These are phyloP conservation scores for Cyaniris semiargus DNA, from an alignment of 2,888 invertebrate species.

Conservation along the genomic window DNA sequence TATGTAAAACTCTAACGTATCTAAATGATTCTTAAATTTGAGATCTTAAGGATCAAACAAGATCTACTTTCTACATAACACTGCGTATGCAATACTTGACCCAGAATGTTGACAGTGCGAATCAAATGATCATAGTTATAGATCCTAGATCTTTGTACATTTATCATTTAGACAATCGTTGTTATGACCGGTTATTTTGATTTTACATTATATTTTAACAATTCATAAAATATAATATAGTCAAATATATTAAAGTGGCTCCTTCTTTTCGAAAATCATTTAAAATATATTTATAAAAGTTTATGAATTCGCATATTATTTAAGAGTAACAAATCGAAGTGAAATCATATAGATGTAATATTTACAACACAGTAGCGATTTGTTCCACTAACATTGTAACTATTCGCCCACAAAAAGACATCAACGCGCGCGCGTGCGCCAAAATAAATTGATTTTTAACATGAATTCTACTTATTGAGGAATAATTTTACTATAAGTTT, in stretches of 20 bases:
- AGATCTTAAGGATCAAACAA: not conserved
- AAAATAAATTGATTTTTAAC: not conserved
- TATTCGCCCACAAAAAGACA: not conserved
- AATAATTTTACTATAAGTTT: not conserved
- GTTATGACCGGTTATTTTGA: too few relatives aligned
- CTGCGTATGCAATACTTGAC: slow-evolving; percentile 1
- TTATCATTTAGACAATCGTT: too few relatives aligned
- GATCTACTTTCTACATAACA: slow-evolving; percentile 9
- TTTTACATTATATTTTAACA: too few relatives aligned
- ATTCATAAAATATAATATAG: too few relatives aligned
- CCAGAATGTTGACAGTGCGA: not conserved
- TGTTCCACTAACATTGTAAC: slow-evolving; percentile 6
- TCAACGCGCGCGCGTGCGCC: not conserved
- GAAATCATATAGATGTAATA: not conserved
- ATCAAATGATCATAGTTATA: not conserved
- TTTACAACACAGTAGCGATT: not conserved
- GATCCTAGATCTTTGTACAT: not conserved
- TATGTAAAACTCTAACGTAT: too few relatives aligned
- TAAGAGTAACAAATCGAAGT: not conserved
- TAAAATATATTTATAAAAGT: too few relatives aligned
- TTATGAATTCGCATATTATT: not conserved
- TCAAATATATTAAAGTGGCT: too few relatives aligned
- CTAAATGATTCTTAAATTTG: too few relatives aligned
- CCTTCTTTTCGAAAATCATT: too few relatives aligned
- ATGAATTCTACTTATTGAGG: not conserved